Base-by-base conservation (phyloP, 1,140 invertebrate species). In the Batillaria attramentaria region DNA sequence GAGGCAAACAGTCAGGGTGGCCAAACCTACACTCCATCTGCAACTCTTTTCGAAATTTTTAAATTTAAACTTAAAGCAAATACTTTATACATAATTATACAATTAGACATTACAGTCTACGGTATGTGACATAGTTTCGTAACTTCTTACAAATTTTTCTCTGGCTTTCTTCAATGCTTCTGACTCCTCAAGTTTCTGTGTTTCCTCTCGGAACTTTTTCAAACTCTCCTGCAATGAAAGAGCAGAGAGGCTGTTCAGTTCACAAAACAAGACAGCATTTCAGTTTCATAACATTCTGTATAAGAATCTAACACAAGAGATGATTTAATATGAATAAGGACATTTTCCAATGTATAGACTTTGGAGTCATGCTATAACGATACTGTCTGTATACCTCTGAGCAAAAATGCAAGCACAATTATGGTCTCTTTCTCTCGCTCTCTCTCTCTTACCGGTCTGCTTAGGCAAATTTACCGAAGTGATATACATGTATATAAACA, bases 161-260 rank as follows among this genome's bases (percentile, higher is more conserved):
- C 94, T 91, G 3, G 98, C 98, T 86, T 98, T 96, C 90, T 97
- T 94, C 60, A 99, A 89, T 0, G 98, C 98, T 78, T 99, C 98
- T 10, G 97, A 98, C 89, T 99, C 95, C 91, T 99, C 98, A n/a
- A 99, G 91, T 92, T 98, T 98, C 89, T 99, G 94, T 54, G 97
- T 96, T 93, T 99, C 97, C 92, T 98, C 95, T 82, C 97, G 93
- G 88, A 99, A 99, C 89, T 99, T 98, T 89, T 97, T 97, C 79
- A 99, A 94, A 83, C 94, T 98, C 84, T 99, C 97, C 93, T 93
- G 77, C 35, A 65, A 74, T 41, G 42, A 3, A 18, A 54, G n/a
- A 18, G 18, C 10, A 46, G 8, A n/a, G 8, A 74, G 24, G 8
- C 41, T 16, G 24, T 35, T 28, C 28, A 28, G 13, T 16, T 10